Percentiles rank a stretch among this genome's conserved stretches.
Conservation (phyloP, 2,888 invertebrate genomes). For the Calameuta filiformis region DNA sequence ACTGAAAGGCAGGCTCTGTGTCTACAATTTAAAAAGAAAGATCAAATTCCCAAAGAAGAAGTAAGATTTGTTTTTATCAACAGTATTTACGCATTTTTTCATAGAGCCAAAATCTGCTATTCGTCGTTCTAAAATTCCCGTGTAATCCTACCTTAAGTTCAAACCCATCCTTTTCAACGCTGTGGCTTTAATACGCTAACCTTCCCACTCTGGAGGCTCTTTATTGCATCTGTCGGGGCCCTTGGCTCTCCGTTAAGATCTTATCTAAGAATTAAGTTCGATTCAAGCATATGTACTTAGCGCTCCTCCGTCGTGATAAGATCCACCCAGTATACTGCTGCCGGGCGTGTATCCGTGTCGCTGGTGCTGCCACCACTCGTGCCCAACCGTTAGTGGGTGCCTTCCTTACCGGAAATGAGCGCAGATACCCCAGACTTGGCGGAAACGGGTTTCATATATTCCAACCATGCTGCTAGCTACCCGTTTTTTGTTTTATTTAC, state of each 20-base stretch:
- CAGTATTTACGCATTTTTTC: not conserved
- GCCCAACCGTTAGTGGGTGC: not conserved
- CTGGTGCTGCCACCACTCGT: not conserved
- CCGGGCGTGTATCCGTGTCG: slow-evolving; percentile 3
- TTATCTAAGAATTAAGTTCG: slow-evolving; percentile 55
- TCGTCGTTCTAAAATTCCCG: not conserved
- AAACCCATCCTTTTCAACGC: not conserved
- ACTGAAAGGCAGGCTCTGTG: not conserved
- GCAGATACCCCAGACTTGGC: slow-evolving; percentile 24
- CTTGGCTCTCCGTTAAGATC: slow-evolving; percentile 43
- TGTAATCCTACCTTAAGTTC: not conserved
- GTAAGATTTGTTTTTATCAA: not conserved
- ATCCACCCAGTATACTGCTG: slow-evolving; percentile 28
- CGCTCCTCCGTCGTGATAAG: slow-evolving; percentile 43
- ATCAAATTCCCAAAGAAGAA: not conserved
- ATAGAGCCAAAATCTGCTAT: not conserved
- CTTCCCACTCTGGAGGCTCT: slow-evolving; percentile 19
- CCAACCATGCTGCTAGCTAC: not conserved
- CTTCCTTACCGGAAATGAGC: slow-evolving; percentile 26
- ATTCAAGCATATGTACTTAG: slow-evolving; percentile 56
- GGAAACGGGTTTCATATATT: slow-evolving; percentile 19
- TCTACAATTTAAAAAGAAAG: not conserved
- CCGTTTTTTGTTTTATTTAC: not conserved
- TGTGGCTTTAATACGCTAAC: slow-evolving; percentile 25
- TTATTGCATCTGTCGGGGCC: slow-evolving; percentile 35